Base-by-base conservation (phyloP, 1,140 invertebrate species). In the Pseudachorutes palmiensis region DNA sequence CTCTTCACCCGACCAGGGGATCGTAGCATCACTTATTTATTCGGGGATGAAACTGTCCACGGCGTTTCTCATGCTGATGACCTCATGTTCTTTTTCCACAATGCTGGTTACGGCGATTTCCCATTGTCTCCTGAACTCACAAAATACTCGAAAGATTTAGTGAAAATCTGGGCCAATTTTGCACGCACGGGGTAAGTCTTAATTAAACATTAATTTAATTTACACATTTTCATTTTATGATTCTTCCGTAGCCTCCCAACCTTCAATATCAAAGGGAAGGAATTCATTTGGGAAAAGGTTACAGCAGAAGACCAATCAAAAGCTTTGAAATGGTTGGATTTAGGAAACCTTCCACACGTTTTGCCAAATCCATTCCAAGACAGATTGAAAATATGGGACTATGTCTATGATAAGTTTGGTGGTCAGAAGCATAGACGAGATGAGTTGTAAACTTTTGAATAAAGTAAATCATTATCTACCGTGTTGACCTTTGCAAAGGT, bases 21-120 rank as follows among this genome's bases (percentile, higher is more conserved):
- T 16, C 9, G 24, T 16, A 55, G 51, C 24, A 24, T 55, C 5
- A 24, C 24, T 19, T 22, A 22, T 5, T 5, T 55, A 16, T 55
- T 55, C 24, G 51, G 51, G 24, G 9, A 55, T 22, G 24, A 55
- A 5, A 22, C 9, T 14, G 24, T 26, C 12, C 51, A 14, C 24
- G 51, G 51, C 24, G 12, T 55, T 16, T 55, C 51, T 14, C 51
- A 55, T 55, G 51, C 24, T 5, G 51, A 55, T 55, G 51, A 55
- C 24, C 51, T 55, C 51, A 9, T 14, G 24, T 55, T 55, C 24
- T 55, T 55, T 22, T 55, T 55, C 24, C 3, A 24, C 51, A 22
- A 55, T 14, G 9, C 24, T 24, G 51, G 51, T 5, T 19, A 14
- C 24, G 51, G 24, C 14, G 3, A 14, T 55, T 55, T 55, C 24